phyloP scores from a whole-genome alignment of 2,797 vertebrate species.

The Pangasius macronema region DNA sequence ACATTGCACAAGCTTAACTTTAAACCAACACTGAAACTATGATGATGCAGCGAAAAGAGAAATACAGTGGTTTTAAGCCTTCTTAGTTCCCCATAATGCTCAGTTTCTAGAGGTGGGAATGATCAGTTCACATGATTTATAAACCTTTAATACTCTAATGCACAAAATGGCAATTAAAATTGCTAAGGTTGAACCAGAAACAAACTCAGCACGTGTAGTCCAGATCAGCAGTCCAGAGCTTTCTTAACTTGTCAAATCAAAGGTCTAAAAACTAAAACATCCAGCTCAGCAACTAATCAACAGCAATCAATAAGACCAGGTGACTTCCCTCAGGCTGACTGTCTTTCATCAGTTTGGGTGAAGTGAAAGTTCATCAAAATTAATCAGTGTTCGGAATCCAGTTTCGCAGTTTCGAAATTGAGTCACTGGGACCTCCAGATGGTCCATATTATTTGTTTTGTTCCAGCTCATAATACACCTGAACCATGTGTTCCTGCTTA shows the following conservation, averaged over 20 bases:
- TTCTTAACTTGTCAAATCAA: not conserved
- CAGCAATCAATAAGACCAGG: conserved; percentile 21
- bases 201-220: not conserved
- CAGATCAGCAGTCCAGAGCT: not conserved
- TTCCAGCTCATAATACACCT: not conserved
- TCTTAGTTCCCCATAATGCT: conserved; percentile 9
- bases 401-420: not conserved
- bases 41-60: conserved; percentile 60
- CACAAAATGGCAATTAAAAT: not conserved
- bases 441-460: not conserved
- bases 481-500: not conserved
- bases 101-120: not conserved
- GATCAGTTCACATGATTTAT: not conserved
- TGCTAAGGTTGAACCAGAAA: not conserved
- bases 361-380: not conserved
- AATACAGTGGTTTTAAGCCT: not conserved
- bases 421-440: not conserved
- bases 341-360: not conserved
- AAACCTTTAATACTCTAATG: not conserved
- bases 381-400: not conserved
- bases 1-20: conserved; percentile 55
- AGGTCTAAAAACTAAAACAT: conserved; percentile 14
- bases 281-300: conserved; percentile 20
- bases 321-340: not conserved
- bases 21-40: conserved; percentile 49